Evolutionary conservation across 2,113 vertebrate species (phyloP), one percentile per base, ranked within the genome.

Genomic region (Elgaria multicarinata): DNA sequence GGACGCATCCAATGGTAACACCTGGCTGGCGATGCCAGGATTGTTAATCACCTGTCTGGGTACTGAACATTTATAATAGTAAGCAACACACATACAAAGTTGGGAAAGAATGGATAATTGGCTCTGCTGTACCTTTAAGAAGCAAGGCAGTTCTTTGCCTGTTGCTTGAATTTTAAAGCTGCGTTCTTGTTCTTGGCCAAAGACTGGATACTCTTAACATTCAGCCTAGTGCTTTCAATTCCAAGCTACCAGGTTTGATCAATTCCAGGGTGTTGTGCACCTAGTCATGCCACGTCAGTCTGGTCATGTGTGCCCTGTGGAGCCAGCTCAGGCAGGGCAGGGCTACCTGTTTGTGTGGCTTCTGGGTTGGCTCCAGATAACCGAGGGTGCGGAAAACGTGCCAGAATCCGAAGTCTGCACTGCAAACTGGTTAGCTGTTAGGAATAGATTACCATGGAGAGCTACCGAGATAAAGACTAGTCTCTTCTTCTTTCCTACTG

Each of bases 401-500:
- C 50, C 26, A 66, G 39, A 31, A 69, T 75, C n/a, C 71, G 26
- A 42, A 39, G 36, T 20, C 74, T 44, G 24, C 36, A 0, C 3
- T 13, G n/a, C 31, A 36, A 18, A 31, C 8, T 86, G 2, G 18
- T 13, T 78, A 50, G 39, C 74, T 24, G 76, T 31, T 50, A 78
- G 76, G 44, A 78, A 50, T 20, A 80, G 8, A 18, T 2, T 85
- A 53, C 69, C 76, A 2, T 79, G 39, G 4, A 36, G 16, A 67
- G 36, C 46, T 77, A 8, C 16, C 13, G 12, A 26, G 86, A 46
- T 90, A 79, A 72, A 74, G 86, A 64, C 50, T 83, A 88, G 78
- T 62, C n/a, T 13, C 31, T 55, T 83, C 78, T 44, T 79, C 90
- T 89, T 18, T 55, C 2, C 91, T 67, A 89, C 92, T 88, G 84